phyloP scores from a whole-genome alignment of 2,113 vertebrate species.

The Arvicanthis niloticus region DNA sequence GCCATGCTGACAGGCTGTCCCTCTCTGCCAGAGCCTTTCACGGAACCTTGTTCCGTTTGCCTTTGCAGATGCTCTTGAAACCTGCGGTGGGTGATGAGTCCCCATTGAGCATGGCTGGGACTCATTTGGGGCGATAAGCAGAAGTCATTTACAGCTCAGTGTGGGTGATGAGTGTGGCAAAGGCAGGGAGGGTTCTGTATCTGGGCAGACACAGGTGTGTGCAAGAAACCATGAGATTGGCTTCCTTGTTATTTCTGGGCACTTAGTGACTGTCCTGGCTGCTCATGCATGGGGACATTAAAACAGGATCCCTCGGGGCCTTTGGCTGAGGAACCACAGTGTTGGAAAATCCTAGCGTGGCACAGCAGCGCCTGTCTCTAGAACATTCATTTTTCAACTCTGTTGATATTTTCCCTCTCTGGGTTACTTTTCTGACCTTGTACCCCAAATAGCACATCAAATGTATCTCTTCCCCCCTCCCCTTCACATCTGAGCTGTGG shows the following conservation, averaged over 20 bases:
- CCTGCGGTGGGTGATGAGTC: not conserved
- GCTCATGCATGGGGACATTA: not conserved
- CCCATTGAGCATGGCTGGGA: not conserved
- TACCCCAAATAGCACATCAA: not conserved
- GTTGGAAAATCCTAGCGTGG: too few relatives aligned
- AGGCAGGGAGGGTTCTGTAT: not conserved
- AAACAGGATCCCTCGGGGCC: not conserved
- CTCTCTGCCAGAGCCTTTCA: not conserved
- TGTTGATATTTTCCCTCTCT: not conserved
- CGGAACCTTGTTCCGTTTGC: not conserved
- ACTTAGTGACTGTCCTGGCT: not conserved
- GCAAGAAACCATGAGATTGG: not conserved
- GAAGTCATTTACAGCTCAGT: conserved; percentile 37
- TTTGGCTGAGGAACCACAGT: not conserved
- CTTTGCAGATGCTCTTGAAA: conserved; percentile 21
- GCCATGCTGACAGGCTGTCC: not conserved
- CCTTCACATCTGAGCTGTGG: not conserved
- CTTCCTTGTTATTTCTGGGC: not conserved
- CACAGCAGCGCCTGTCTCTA: not conserved
- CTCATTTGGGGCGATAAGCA: conserved; percentile 35
- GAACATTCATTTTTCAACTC: not conserved
- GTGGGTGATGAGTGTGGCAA: not conserved
- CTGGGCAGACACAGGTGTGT: not conserved
- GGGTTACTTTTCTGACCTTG: not conserved
- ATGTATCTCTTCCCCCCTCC: not conserved